phyloP scores from a whole-genome alignment of 2,113 vertebrate species.

The Collichthys lucidus region DNA sequence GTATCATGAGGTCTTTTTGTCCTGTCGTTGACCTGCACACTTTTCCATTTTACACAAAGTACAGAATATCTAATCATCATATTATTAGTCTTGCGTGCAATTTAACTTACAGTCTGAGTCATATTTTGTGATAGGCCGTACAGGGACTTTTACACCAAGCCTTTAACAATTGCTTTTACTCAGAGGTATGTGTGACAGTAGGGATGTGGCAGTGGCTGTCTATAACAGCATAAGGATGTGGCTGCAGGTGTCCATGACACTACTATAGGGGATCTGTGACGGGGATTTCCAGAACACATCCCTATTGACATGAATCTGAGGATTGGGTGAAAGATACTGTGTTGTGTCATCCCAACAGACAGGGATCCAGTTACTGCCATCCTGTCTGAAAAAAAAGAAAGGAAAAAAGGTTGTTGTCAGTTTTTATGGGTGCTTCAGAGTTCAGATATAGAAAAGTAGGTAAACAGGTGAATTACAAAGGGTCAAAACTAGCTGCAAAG shows the following conservation, averaged over 20 bases:
- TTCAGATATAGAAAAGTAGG: not conserved
- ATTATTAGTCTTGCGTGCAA: not conserved
- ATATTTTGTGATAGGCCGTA: not conserved
- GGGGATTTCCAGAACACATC: constrained; percentile 76
- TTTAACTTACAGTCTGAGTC: not conserved
- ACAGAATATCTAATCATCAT: not conserved
- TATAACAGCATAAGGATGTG: constrained; percentile 15
- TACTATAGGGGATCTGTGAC: constrained; percentile 54
- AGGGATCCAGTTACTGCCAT: constrained; percentile 52
- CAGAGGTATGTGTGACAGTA: constrained; percentile 10
- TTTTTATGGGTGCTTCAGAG: constrained; percentile 18
- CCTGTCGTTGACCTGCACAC: not conserved
- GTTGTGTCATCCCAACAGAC: constrained; percentile 67
- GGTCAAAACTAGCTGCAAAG: not conserved
- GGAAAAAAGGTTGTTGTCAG: constrained; percentile 16
- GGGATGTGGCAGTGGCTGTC: constrained; percentile 6
- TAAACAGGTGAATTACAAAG: not conserved
- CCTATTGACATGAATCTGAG: constrained; percentile 63
- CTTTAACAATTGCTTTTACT: not conserved
- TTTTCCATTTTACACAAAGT: not conserved
- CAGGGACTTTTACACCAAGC: not conserved
- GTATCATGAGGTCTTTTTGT: not conserved
- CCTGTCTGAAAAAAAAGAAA: constrained; percentile 26
- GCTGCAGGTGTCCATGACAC: constrained; percentile 61
- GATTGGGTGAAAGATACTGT: constrained; percentile 62